A percentile compares a stretch with the other conserved stretches of the same genome.
These are phyloP conservation scores for Emesis furor DNA, from an alignment of 2,888 invertebrate species.

Conservation along the genomic window DNA sequence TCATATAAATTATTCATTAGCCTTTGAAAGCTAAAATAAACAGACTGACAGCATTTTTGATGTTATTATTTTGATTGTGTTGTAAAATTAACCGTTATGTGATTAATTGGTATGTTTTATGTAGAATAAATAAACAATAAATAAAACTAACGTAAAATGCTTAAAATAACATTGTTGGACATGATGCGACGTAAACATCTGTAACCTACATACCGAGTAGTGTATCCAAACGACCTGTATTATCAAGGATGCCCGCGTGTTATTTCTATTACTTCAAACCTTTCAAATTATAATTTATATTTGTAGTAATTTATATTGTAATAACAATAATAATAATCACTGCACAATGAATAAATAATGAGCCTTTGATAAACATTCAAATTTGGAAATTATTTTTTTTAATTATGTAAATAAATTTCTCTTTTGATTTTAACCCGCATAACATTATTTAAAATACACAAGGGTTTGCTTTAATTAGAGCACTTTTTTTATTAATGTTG, in stretches of 20 bases:
- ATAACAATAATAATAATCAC: no score
- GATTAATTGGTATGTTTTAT: neutral
- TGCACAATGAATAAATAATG: no score
- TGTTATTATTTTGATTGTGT: neutral
- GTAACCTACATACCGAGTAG: slow-evolving; percentile 77
- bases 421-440: no score
- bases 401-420: no score
- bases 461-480: no score
- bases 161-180: slow-evolving; percentile 57
- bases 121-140: slow-evolving; percentile 13
- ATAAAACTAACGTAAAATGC: slow-evolving; percentile 34
- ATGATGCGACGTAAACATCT: slow-evolving; percentile 65
- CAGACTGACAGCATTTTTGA: neutral
- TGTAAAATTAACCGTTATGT: neutral
- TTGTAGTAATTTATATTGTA: no score
- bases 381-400: no score
- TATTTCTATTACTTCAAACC: neutral
- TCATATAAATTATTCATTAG: neutral
- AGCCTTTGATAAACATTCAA: no score
- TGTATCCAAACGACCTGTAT: neutral
- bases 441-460: no score
- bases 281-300: neutral
- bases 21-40: neutral
- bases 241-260: neutral
- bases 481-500: no score